Evolutionary conservation across 2,113 vertebrate species (phyloP).

Genomic region (Podilymbus podiceps): DNA sequence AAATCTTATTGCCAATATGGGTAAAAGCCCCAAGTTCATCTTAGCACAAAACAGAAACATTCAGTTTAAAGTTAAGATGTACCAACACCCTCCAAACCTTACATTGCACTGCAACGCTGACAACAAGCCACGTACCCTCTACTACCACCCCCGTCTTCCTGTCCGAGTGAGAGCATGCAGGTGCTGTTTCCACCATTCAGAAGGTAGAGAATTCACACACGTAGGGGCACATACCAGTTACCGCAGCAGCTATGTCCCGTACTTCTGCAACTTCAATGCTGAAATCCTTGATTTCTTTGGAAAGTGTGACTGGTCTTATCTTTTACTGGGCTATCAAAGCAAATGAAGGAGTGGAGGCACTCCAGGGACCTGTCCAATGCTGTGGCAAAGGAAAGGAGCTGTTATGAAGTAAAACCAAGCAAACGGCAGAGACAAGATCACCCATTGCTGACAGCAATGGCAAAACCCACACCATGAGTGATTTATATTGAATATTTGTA

Average conservation of each 20-base stretch:
- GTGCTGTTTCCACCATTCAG: not conserved
- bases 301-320: not conserved
- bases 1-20: not conserved
- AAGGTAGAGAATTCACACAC: not conserved
- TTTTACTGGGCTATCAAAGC: not conserved
- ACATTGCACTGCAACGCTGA: not conserved
- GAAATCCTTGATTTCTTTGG: not conserved
- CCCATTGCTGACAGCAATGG: not conserved
- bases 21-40: not conserved
- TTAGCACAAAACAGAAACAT: not conserved
- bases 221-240: not conserved
- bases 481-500: not conserved
- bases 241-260: not conserved
- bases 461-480: not conserved
- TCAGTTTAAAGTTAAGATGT: not conserved
- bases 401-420: not conserved
- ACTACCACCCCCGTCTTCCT: not conserved
- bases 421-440: not conserved
- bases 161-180: not conserved
- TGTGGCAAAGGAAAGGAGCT: slow-evolving; percentile 7
- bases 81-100: not conserved
- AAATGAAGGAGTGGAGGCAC: not conserved
- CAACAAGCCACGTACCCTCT: not conserved
- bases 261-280: not conserved
- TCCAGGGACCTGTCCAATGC: not conserved